Evolutionary conservation across 2,888 invertebrate genomes (phyloP).

Genomic region (Strigamia transsilvanica): DNA sequence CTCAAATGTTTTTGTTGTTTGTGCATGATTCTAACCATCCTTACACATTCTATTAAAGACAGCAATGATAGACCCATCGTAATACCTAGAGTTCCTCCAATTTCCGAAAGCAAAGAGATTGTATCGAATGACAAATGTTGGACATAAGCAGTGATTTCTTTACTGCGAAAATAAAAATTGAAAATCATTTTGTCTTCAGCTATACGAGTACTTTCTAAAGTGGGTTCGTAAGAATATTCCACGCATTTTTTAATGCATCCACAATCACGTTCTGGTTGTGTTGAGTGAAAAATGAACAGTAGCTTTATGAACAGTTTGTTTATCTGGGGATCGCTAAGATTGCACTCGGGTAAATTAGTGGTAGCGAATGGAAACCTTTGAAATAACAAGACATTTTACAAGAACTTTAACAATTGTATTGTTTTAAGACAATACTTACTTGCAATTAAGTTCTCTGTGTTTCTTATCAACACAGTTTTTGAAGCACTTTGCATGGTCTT

Average conservation of each 20-base stretch:
- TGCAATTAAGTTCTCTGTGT: not conserved
- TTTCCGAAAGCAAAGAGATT: slow-evolving; percentile 1
- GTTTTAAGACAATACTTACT: not conserved
- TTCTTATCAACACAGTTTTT: not conserved
- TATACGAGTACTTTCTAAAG: not conserved
- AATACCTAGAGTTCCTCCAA: slow-evolving; percentile 2
- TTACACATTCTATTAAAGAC: not conserved
- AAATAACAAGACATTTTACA: not conserved
- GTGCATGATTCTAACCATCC: not conserved
- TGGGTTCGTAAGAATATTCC: not conserved
- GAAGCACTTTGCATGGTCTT: not conserved
- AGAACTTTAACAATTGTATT: not conserved
- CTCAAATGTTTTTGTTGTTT: not conserved
- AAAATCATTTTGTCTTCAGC: not conserved
- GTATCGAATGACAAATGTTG: not conserved
- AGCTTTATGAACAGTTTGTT: not conserved
- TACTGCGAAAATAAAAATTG: not conserved
- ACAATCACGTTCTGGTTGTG: not conserved
- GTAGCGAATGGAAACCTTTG: not conserved
- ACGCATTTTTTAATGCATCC: not conserved
- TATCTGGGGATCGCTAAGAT: not conserved
- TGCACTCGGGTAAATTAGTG: not conserved
- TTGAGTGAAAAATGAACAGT: not conserved
- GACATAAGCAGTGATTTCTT: not conserved
- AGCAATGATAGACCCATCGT: not conserved